Percentiles rank a stretch among this genome's conserved stretches.
phyloP scores from a whole-genome alignment of 2,797 vertebrate species.

The Moxostoma hubbsi region DNA sequence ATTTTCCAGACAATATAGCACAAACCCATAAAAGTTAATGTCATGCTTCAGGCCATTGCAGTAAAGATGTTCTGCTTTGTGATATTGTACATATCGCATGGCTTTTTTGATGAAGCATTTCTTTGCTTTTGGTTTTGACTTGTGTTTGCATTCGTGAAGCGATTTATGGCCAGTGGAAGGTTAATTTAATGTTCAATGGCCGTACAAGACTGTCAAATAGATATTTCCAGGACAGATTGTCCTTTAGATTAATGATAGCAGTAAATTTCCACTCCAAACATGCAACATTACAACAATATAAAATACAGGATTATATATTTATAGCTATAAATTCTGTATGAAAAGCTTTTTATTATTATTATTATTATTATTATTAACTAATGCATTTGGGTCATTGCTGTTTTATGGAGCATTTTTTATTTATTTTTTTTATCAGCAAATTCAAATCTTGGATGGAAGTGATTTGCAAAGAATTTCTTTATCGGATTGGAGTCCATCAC shows the following conservation, averaged over 20 bases:
- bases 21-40: constrained; percentile 56
- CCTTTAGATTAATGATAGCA: neutral
- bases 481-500: neutral
- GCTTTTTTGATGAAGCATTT: constrained; percentile 11
- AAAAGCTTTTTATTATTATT: neutral
- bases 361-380: neutral
- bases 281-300: neutral
- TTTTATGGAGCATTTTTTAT: neutral
- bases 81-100: constrained; percentile 6
- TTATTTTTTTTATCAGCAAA: neutral
- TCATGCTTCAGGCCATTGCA: constrained; percentile 10
- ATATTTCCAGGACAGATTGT: neutral
- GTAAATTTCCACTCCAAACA: neutral
- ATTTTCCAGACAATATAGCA: constrained; percentile 47
- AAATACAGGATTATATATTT: neutral
- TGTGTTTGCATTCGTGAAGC: neutral
- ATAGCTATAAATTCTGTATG: neutral
- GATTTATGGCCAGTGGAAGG: neutral
- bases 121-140: neutral
- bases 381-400: constrained; percentile 12
- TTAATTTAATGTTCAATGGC: neutral
- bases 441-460: neutral
- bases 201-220: neutral
- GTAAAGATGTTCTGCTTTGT: constrained; percentile 26
- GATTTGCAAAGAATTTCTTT: constrained; percentile 3